Percentiles rank a stretch among this genome's conserved stretches.
These are phyloP conservation scores for Heliocidaris tuberculata DNA, from an alignment of 35 echinoderm and acorn worm genomes.

Conservation along the genomic window DNA sequence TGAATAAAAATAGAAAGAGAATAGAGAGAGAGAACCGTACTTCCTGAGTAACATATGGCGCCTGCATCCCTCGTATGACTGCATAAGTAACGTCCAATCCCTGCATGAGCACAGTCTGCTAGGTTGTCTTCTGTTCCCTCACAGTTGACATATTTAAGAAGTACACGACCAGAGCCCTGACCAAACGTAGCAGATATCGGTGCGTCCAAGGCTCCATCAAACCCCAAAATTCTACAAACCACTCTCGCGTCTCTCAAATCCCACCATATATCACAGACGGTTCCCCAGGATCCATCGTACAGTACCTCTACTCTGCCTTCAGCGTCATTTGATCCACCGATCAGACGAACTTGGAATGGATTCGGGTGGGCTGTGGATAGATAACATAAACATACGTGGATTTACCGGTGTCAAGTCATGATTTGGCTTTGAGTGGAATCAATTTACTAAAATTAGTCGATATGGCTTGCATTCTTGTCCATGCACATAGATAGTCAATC, in stretches of 20 bases:
- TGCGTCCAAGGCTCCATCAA: not conserved
- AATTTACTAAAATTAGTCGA: too few relatives aligned
- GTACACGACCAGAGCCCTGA: not conserved
- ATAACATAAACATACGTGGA: too few relatives aligned
- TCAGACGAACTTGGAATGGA: not conserved
- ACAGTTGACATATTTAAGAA: not conserved
- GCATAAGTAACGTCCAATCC: not conserved
- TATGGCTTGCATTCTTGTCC: too few relatives aligned
- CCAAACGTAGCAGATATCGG: not conserved
- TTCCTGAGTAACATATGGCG: not conserved
- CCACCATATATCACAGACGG: not conserved
- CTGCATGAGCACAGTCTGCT: not conserved
- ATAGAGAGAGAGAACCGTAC: not conserved
- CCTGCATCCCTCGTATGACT: not conserved
- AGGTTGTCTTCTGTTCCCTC: not conserved
- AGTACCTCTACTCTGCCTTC: not conserved
- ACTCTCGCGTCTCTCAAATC: not conserved
- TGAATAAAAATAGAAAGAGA: too few relatives aligned
- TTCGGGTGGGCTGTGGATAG: not conserved
- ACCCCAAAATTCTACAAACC: not conserved
- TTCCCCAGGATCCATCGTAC: not conserved
- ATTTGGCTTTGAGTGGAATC: too few relatives aligned
- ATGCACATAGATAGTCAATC: too few relatives aligned
- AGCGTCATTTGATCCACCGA: not conserved
- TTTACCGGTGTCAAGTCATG: too few relatives aligned